Percentiles rank a stretch among this genome's conserved stretches.
These are phyloP conservation scores for Nothura maculosa DNA, from an alignment of 2,797 vertebrate species.

Conservation along the genomic window DNA sequence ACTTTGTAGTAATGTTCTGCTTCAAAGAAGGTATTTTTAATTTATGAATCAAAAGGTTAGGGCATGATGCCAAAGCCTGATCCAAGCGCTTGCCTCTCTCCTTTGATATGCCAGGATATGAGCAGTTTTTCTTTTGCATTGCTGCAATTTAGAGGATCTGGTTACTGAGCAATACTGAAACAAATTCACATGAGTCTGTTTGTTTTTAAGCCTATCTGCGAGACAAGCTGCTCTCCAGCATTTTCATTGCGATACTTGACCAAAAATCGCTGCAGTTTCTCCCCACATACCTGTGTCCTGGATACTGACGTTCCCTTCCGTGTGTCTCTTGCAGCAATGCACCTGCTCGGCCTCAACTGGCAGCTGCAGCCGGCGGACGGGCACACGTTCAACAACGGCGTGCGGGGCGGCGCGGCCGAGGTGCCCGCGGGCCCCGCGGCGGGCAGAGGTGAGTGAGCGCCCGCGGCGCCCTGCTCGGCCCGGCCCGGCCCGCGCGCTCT, in stretches of 20 bases:
- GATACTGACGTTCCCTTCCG: conserved; percentile 60
- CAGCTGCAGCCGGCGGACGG: conserved; percentile 94
- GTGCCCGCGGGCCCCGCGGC: conserved; percentile 84
- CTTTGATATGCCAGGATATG: accelerated
- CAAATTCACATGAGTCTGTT: accelerated
- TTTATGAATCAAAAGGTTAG: accelerated
- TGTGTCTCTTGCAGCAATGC: conserved; percentile 90
- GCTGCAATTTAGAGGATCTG: not conserved
- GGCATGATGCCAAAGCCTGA: accelerated
- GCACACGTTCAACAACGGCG: conserved; percentile 92
- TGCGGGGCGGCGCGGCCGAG: not conserved
- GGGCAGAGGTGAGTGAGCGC: conserved; percentile 92
- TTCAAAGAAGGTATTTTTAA: accelerated
- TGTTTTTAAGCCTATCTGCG: not conserved
- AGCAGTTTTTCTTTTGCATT: not conserved
- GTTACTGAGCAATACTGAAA: not conserved
- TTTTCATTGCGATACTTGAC: not conserved
- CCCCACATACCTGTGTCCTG: conserved; percentile 21
- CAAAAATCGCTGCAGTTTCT: not conserved
- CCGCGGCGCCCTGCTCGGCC: conserved; percentile 32
- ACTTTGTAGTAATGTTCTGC: not conserved
- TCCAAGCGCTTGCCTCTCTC: not conserved
- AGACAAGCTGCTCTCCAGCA: not conserved
- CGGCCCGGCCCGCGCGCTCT: not conserved
- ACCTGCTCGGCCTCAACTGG: conserved; percentile 96